These are phyloP conservation scores for Chymomyza caudatula DNA, from an alignment of 2,888 invertebrate species.

Conservation along the genomic window DNA sequence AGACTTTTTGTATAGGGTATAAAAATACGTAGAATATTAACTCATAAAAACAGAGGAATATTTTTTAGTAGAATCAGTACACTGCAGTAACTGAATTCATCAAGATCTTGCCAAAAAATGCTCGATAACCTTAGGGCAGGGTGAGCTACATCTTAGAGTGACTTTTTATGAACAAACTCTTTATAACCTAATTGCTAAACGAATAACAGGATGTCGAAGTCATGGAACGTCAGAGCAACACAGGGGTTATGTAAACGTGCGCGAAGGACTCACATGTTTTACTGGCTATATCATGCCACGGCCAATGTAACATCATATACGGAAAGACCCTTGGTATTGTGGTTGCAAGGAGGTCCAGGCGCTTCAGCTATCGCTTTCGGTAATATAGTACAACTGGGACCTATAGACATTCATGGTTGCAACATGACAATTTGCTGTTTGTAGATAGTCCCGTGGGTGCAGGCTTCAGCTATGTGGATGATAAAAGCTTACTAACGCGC, in stretches of 20 bases:
- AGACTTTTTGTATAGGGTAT: too few relatives aligned
- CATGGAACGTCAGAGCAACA: conserved; percentile 83
- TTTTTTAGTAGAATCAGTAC: too few relatives aligned
- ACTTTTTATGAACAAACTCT: too few relatives aligned
- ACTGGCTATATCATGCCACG: conserved; percentile 89
- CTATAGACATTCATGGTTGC: conserved; percentile 87
- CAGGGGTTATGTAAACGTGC: conserved; percentile 85
- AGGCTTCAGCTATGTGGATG: conserved; percentile 89
- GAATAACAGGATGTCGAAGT: conserved; percentile 47
- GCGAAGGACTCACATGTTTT: conserved; percentile 88
- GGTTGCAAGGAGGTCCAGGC: conserved; percentile 93
- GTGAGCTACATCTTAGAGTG: too few relatives aligned
- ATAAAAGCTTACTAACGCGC: conserved; percentile 78
- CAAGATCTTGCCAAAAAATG: too few relatives aligned
- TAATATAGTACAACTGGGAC: conserved; percentile 90
- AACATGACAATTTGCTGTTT: conserved; percentile 87
- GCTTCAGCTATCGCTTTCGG: conserved; percentile 88
- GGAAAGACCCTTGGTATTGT: conserved; percentile 86
- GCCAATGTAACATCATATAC: conserved; percentile 80
- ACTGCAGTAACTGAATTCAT: too few relatives aligned
- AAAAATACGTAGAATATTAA: too few relatives aligned
- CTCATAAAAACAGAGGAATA: too few relatives aligned
- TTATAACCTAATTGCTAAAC: too few relatives aligned
- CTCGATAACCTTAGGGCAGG: too few relatives aligned
- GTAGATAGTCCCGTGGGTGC: conserved; percentile 94